Evolutionary conservation across 2,888 invertebrate genomes (phyloP), one percentile per base, ranked within the genome.

Genomic region (Brenthis ino): DNA sequence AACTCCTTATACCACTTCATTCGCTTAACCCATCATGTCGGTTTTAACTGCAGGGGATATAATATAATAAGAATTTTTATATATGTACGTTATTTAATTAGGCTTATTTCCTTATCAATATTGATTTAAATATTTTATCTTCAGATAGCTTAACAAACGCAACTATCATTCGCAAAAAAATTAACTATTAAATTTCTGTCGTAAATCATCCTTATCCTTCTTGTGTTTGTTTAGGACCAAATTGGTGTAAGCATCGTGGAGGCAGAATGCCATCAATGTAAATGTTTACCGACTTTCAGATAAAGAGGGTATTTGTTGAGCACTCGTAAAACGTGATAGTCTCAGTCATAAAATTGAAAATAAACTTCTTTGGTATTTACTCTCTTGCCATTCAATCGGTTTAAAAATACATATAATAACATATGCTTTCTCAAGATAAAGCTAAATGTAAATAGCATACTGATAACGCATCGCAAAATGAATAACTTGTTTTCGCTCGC

Each of bases 221-320:
- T 75, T 73, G 72, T 81, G 74, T 87, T 86, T 83, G 69, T 78
- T 82, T 84, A 86, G 86, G 87, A 75, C 75, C 57, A 70, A 74
- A 76, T 74, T 77, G 72, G 72, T 73, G 65, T 72, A 80, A 77
- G 79, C 77, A 77, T 48, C 68, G 72, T 78, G 80, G 71, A 68
- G 78, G 79, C 81, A 78, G 80, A 84, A 83, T 79, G 72, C 77
- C 85, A 81, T 86, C 85, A 77, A 63, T 77, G 78, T 79, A 84
- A 80, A 85, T 80, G 80, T 79, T 77, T 77, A 73, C 71, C 72
- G 77, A 77, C 80, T 74, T 54, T 67, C 72, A 73, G 78, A 83
- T 80, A 82, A 77, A 74, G 75, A 65, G 70, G 60, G 65, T 75
- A 67, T 78, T 76, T 76, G 74, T 75, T 64, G 57, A 68, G 72